Evolutionary conservation across 1,140 invertebrate genomes (phyloP), one percentile per base, ranked within the genome.

Genomic region (Platyscapa corneri): DNA sequence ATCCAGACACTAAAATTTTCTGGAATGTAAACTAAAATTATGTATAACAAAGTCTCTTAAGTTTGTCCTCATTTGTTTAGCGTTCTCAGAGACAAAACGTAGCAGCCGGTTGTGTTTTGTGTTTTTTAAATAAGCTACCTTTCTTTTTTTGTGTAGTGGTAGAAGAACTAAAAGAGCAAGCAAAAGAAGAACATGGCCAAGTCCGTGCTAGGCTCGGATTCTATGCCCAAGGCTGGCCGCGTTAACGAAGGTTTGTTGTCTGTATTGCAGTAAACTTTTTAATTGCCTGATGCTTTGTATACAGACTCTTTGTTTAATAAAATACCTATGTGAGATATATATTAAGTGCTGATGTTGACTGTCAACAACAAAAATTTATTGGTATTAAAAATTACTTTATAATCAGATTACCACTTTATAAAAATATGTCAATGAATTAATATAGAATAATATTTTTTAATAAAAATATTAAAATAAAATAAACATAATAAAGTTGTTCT

Each of bases 201-300:
- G 86, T 93, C 92, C n/a, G 90, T 93, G 16, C 82, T 93, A 6
- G 90, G 89, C 53, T 91, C 91, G n/a, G 93, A 94, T 84, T 89
- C 91, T 0, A 86, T 86, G 79, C 93, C 93, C 0, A 93, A 93
- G 83, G 92, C 92, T 70, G 93, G 93, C 46, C 88, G 93, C 56
- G 93, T 94, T 5, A 94, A 94, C 85, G 93, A 94, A 92, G 93
- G 93, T 93, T 89, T 83, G 89, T 87, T 30, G 42, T 23, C n/a
- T 6, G 5, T 3, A 23, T 65, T 84, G 2, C 84, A 14, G 56
- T 23, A 20, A 1, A 1, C 42, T 49, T 23, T 75, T 1, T 75
- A 10, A 67, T 67, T 30, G 30, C 30, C 14, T 2, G 18, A 70
- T 39, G 18, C 20, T 6, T 39, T 37, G 1, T 5, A 1, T 23